Percentiles rank a stretch among this genome's conserved stretches.
phyloP scores from a whole-genome alignment of 1,140 invertebrate species.

The Habropoda laboriosa region DNA sequence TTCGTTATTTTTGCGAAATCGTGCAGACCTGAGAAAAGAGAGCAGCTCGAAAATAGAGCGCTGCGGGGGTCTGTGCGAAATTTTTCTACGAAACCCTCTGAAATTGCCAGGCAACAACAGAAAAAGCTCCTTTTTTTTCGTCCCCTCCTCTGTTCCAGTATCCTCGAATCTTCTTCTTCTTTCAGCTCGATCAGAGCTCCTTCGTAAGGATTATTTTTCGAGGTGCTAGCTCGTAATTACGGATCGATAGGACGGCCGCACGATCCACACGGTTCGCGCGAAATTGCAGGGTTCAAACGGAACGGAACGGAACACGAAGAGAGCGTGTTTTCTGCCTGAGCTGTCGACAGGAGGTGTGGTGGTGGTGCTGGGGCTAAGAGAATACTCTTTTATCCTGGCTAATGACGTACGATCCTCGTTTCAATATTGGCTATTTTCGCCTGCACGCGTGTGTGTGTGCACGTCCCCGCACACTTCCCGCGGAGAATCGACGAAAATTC shows the following conservation, averaged over 20 bases:
- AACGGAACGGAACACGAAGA: neutral
- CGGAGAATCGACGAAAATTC: constrained; percentile 12
- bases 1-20: neutral
- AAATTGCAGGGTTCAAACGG: constrained; percentile 29
- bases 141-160: neutral
- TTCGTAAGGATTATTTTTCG: neutral
- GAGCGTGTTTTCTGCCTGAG: neutral
- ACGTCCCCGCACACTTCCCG: neutral
- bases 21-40: neutral
- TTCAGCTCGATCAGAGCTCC: neutral
- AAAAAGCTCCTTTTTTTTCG: neutral
- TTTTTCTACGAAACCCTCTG: neutral
- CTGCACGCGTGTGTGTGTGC: neutral
- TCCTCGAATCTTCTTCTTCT: no score
- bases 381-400: constrained; percentile 19
- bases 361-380: neutral
- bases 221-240: constrained; percentile 32
- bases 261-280: neutral
- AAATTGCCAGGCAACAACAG: neutral
- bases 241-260: constrained; percentile 13
- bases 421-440: neutral
- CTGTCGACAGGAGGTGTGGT: constrained; percentile 21
- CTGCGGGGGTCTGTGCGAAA: neutral
- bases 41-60: neutral
- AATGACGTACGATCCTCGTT: constrained; percentile 9